Evolutionary conservation across 2,113 vertebrate species (phyloP), one percentile per base, ranked within the genome.

Genomic region (Pterophyllum scalare): DNA sequence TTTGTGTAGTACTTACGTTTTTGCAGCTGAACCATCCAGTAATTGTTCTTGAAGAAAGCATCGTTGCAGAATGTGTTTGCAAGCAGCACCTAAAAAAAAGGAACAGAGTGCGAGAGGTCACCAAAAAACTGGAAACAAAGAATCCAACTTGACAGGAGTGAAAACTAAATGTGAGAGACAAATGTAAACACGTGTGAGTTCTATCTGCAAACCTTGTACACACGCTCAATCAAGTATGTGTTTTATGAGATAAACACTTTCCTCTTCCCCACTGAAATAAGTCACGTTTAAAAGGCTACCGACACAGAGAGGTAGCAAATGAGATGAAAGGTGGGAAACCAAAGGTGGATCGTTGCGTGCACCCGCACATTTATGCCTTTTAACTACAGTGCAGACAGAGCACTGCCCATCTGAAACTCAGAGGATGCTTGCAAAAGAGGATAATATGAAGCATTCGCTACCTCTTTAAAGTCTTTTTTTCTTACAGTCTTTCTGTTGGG

Each of bases 21-120:
- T 85, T 96, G 90, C 88, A 99, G 94, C 85, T 98, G 96, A 89
- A 93, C 57, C 92, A 98, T 88, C 87, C 91, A 61, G 81, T 96
- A 98, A 94, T 97, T 97, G 87, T 99, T 99, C 94, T 96, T 96
- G 93, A 96, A 96, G 90, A 94, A 96, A 0, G 96, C 96, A 4
- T 98, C 96, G 0, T 58, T 85, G 90, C 97, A 99, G 95, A 98
- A 98, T 8, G 96, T 97, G 92, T 96, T 97, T 24, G 97, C 92
- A 65, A 99, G 94, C 49, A 99, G 95, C 87, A 98, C 95, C 98
- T 99, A 90, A 13, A 90, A 75, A 81, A 52, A 28, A 49, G 40
- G 22, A 67, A 67, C 40, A 6, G 19, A 14, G 12, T 24, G 46
- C 5, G 40, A 5, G 28, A 5, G 15, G 24, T 22, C 24, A 28